Conservation (phyloP, 2,888 invertebrate genomes). For the Volucella inanis region DNA sequence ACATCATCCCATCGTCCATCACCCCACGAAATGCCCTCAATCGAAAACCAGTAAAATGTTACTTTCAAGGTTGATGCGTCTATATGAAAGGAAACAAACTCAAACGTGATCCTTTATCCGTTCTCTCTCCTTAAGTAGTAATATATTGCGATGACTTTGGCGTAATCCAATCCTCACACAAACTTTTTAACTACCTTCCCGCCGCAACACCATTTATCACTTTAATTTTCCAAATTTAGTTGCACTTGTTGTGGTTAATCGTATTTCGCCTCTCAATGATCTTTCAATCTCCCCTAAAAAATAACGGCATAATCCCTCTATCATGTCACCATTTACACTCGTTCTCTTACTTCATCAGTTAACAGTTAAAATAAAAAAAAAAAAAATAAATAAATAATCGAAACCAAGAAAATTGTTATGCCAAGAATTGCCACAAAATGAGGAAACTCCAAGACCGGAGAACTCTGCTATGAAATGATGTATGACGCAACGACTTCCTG, state of each 20-base stretch:
- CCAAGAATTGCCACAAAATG: conserved; percentile 16
- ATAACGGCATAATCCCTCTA: conserved; percentile 33
- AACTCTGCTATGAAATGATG: conserved; percentile 40
- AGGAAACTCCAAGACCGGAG: not conserved
- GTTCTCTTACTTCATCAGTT: not conserved
- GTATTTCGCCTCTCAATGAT: conserved; percentile 56
- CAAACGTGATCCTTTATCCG: too few species aligned
- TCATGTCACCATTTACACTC: conserved; percentile 51
- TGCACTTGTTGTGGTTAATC: conserved; percentile 58
- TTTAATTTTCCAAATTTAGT: conserved; percentile 43
- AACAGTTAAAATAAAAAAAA: conserved; percentile 40
- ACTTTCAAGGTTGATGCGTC: too few species aligned
- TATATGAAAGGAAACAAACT: too few species aligned
- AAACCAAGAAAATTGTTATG: conserved; percentile 20
- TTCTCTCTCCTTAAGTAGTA: too few species aligned
- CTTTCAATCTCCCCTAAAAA: conserved; percentile 17
- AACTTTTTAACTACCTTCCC: too few species aligned
- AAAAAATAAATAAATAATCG: not conserved
- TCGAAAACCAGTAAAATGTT: too few species aligned
- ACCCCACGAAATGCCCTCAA: too few species aligned
- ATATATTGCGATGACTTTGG: too few species aligned
- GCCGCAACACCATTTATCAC: conserved; percentile 30
- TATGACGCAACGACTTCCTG: conserved; percentile 69
- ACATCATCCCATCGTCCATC: too few species aligned
- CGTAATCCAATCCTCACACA: too few species aligned